Conservation (phyloP, 1,140 invertebrate genomes). For the Ips nitidus region DNA sequence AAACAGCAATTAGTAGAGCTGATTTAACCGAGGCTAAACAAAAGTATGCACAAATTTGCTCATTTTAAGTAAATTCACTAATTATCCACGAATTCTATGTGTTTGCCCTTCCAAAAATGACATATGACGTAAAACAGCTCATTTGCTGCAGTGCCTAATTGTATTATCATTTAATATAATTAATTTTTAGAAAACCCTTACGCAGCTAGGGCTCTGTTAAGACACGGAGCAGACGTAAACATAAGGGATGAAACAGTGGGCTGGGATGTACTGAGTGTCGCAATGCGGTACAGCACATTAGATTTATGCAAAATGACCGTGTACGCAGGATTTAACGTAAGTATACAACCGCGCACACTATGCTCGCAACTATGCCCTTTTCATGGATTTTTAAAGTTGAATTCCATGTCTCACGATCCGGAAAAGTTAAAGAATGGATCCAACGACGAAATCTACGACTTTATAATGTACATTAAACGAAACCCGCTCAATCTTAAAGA, state of each 20-base stretch:
- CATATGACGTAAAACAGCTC: too few species aligned
- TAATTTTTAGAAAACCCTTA: conserved; percentile 39
- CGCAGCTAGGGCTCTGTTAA: conserved; percentile 43
- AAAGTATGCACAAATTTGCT: too few species aligned
- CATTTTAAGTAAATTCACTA: too few species aligned
- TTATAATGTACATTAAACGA: conserved; percentile 48
- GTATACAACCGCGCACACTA: not conserved
- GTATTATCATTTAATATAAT: not conserved
- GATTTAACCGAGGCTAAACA: too few species aligned
- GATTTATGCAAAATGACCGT: conserved; percentile 47
- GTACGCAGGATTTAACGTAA: conserved; percentile 47
- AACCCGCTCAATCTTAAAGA: conserved; percentile 55
- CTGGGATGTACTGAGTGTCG: conserved; percentile 53
- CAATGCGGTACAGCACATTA: conserved; percentile 51
- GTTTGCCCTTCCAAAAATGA: too few species aligned
- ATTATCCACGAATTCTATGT: too few species aligned
- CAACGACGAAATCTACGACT: conserved; percentile 45
- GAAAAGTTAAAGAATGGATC: conserved; percentile 42
- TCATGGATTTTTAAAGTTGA: conserved; percentile 26
- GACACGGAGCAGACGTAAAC: conserved; percentile 50
- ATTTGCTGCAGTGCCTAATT: too few species aligned
- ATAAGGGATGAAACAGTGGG: conserved; percentile 44
- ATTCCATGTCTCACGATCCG: conserved; percentile 44
- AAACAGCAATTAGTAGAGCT: too few species aligned
- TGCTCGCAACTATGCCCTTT: too few species aligned